phyloP scores from a whole-genome alignment of 2,113 vertebrate species.

The Gymnocephalus cernua region DNA sequence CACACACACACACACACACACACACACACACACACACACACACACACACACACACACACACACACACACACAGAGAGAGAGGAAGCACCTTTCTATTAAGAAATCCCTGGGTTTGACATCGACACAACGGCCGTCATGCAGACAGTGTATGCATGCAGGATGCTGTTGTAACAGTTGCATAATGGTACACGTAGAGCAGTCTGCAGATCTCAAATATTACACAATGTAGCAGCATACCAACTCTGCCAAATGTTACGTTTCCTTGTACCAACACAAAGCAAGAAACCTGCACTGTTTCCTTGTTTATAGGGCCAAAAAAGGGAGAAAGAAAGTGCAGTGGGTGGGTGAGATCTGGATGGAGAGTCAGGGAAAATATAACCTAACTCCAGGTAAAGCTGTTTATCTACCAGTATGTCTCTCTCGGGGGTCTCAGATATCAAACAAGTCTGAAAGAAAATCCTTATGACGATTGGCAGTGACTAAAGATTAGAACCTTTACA shows the following conservation, averaged over 20 bases:
- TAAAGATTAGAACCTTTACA: no score
- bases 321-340: background rate
- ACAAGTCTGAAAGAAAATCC: no score
- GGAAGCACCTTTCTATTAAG: constrained; percentile 72
- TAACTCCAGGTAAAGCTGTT: no score
- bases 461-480: no score
- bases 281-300: background rate
- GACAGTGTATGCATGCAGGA: constrained; percentile 26
- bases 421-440: no score
- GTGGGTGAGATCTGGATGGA: no score
- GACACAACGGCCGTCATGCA: constrained; percentile 26
- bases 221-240: background rate
- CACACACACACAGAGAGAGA: constrained; percentile 20
- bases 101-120: constrained; percentile 40
- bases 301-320: background rate
- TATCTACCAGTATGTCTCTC: no score
- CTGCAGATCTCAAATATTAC: constrained; percentile 10
- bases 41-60: constrained; percentile 17
- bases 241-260: background rate
- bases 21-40: constrained; percentile 18
- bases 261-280: background rate
- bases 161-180: constrained; percentile 46
- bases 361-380: no score
- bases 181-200: background rate
- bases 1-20: constrained; percentile 45